phyloP scores from a whole-genome alignment of 37 sponge, comb jelly and placozoan genomes.

The Spongilla lacustris region DNA sequence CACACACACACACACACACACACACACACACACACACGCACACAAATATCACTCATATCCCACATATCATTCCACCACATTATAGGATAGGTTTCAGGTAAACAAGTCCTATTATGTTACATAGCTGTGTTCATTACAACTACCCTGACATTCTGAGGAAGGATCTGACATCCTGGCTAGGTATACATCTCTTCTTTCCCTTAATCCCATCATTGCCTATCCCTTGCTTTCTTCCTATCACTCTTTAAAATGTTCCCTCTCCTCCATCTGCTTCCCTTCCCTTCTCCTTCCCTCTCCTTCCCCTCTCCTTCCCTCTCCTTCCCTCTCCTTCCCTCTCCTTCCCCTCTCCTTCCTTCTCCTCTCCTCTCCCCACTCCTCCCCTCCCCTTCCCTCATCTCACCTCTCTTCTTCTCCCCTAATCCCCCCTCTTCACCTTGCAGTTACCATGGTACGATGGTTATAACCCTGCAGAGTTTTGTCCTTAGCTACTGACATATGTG shows the following conservation, averaged over 20 bases:
- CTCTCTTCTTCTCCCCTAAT: too few species aligned
- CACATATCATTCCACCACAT: background rate
- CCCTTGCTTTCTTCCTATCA: too few species aligned
- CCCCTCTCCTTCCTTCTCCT: background rate
- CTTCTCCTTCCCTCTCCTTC: too few species aligned
- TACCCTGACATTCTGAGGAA: background rate
- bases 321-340: background rate
- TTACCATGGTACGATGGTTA: too few species aligned
- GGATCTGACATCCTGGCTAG: background rate
- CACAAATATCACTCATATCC: background rate
- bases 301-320: background rate
- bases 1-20: background rate
- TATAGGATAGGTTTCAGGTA: background rate
- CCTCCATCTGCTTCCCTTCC: too few species aligned
- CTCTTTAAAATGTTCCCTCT: too few species aligned
- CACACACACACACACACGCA: background rate
- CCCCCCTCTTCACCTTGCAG: too few species aligned
- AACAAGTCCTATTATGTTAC: background rate
- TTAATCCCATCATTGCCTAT: too few species aligned
- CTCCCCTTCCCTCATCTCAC: too few species aligned
- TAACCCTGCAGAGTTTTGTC: too few species aligned
- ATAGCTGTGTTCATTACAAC: background rate
- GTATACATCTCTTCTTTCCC: too few species aligned
- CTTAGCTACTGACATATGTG: background rate
- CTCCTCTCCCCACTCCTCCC: background rate